Base-by-base conservation (phyloP, 2,797 vertebrate genomes). In the Cynodonichthys magdalenae region DNA sequence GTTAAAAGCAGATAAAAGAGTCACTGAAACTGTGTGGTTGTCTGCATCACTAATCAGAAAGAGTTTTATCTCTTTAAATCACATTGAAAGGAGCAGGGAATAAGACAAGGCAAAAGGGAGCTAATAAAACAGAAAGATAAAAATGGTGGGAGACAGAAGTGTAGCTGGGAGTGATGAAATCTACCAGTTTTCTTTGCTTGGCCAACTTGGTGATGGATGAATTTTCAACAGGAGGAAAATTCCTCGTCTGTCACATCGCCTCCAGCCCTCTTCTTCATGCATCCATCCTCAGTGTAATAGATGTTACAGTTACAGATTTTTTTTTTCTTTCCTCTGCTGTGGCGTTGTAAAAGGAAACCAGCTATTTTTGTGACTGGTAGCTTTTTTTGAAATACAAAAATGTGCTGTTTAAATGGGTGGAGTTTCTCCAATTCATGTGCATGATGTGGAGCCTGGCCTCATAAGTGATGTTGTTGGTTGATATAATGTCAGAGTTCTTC, bases 221-320 rank as follows among this genome's bases (percentile, higher is more conserved):
- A 63, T 73, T 66, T 82, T 75, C 61, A 77, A 69, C 80, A 75
- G 62, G 75, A 80, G 80, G 75, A 77, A 81, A 81, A 87, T 87
- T 89, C 68, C 81, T 91, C 62, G 62, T 31, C 60, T 71, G 68
- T 62, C 63, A 58, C 42, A 59, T 73, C 4, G 61, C 77, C 78
- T 63, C 53, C 41, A 61, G 81, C 66, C 6, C 34, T 41, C 60
- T 42, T 59, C 28, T 74, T 52, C 18, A 29, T 67, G 41, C 18
- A 52, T 73, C 62, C 65, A 34, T 53, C 48, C 57, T 68, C 28
- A 6, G 27, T 59, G 53, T 8, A 49, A 44, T 48, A 54, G 11
- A 39, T 66, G 61, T 60, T 69, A 29, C 34, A 61, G 64, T 62
- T 53, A 63, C 48, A 48, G 34, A 19, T 62, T 11, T 73, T 31